Percentiles rank a stretch among this genome's conserved stretches.
phyloP scores from a whole-genome alignment of 1,140 invertebrate species.

The Ceratina australensis region DNA sequence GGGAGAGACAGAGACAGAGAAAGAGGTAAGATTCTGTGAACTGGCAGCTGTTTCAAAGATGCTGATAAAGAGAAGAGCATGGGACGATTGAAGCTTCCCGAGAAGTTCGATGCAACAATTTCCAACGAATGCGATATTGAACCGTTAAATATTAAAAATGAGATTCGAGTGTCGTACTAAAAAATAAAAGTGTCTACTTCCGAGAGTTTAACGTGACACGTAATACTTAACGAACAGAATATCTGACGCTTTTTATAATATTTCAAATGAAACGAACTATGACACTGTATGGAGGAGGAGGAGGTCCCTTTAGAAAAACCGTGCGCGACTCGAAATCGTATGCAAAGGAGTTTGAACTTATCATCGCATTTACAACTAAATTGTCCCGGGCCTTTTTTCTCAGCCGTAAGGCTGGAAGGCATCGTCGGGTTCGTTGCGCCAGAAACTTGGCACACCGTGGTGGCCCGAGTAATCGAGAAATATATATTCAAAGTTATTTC shows the following conservation, averaged over 20 bases:
- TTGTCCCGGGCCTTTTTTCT: neutral
- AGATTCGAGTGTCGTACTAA: no score
- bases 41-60: no score
- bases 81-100: neutral
- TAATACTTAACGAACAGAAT: no score
- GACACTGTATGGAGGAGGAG: no score
- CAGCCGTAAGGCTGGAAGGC: neutral
- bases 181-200: no score
- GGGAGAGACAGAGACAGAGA: no score
- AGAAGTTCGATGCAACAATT: neutral
- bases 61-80: neutral
- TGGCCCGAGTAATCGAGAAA: slow-evolving; percentile 58
- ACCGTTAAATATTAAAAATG: no score
- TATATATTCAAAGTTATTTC: slow-evolving; percentile 66
- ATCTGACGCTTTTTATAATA: no score
- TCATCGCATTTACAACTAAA: neutral
- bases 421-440: slow-evolving; percentile 28
- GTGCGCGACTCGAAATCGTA: neutral
- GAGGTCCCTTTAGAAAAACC: no score
- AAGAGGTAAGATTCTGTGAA: no score
- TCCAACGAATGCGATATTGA: neutral
- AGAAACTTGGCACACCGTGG: slow-evolving; percentile 21
- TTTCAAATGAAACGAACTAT: no score
- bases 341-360: neutral
- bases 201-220: no score